A percentile compares a stretch with the other conserved stretches of the same genome.
Conservation (phyloP, 2,888 invertebrate genomes). For the Brachypalpus laphriformis region DNA sequence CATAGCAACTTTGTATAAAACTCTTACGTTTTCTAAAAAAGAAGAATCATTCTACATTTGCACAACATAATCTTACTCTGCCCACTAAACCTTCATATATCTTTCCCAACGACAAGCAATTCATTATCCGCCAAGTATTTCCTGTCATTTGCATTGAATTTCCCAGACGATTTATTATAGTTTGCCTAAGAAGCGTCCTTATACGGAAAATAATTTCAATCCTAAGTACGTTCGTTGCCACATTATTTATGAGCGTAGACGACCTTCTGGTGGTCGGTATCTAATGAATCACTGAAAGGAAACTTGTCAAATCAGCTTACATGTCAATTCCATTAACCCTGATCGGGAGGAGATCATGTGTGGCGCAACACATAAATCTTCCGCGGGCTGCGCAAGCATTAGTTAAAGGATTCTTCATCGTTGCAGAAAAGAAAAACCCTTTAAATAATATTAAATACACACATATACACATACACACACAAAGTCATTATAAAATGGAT, state of each 20-base stretch:
- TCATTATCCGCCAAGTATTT: constrained; percentile 62
- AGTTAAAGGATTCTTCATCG: background rate
- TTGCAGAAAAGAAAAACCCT: background rate
- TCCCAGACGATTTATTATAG: constrained; percentile 63
- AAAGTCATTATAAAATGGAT: background rate
- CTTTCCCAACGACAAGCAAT: constrained; percentile 50
- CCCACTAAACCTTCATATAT: constrained; percentile 40
- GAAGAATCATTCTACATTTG: too few species aligned
- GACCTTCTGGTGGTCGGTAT: constrained; percentile 62
- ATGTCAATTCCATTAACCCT: constrained; percentile 68
- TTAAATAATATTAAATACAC: background rate
- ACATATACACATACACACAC: background rate
- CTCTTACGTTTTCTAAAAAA: too few species aligned
- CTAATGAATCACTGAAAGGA: constrained; percentile 68
- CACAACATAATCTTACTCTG: too few species aligned
- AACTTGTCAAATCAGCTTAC: constrained; percentile 63
- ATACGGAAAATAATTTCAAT: constrained; percentile 26
- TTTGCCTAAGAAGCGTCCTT: constrained; percentile 37
- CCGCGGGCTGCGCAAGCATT: background rate
- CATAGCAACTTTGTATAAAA: too few species aligned
- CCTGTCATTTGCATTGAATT: constrained; percentile 65
- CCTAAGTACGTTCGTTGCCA: constrained; percentile 26
- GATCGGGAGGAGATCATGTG: constrained; percentile 53
- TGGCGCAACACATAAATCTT: constrained; percentile 54
- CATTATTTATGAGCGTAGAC: constrained; percentile 63